Evolutionary conservation across 23 tunicate species (phyloP), one percentile per base, ranked within the genome.

Genomic region (Trididemnum nubilum): DNA sequence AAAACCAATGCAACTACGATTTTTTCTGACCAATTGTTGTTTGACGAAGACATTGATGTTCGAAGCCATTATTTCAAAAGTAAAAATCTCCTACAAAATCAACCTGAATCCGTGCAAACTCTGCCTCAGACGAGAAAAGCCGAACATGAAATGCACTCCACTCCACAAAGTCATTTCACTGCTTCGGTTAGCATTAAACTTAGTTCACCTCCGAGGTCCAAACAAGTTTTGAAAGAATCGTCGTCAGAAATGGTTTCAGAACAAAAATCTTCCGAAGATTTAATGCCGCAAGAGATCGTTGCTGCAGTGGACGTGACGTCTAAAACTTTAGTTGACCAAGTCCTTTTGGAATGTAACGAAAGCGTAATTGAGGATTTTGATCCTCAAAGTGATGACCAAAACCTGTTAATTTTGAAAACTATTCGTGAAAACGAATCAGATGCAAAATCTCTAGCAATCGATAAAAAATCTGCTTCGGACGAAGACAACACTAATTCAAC

Each of bases 161-260:
- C 74, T 32, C 74, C 74, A 3, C 31, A 67, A 33, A 67, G 74
- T 38, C 74, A 67, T 67, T 67, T 31, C 33, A 67, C 74, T 9
- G 38, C 74, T 9, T 12, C 38, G 25, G 74, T 33, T n/a, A 67
- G 25, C 38, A 67, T 67, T 33, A 33, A 67, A n/a, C 38, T 67
- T 7, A 67, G n/a, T 33, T 38, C 74, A 4, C 26, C 67, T 21
- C 25, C 4, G 29, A 61, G n/a, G n/a, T 22, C 67, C 18, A 61
- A 61, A 24, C 22, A 3, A 12, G 67, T 61, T 24, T 21, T 24
- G 26, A 61, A 61, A n/a, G 5, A 3, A 3, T 12, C 26, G 5
- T 23, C 22, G n/a, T 44, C 54, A 15, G 9, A 44, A 9, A 44
- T 15, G 9, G 9, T 15, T 7, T 15, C 54, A 15, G 9, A 9